These are phyloP conservation scores for Rhagoletis zephyria DNA, from an alignment of 1,140 invertebrate genomes.

Conservation along the genomic window DNA sequence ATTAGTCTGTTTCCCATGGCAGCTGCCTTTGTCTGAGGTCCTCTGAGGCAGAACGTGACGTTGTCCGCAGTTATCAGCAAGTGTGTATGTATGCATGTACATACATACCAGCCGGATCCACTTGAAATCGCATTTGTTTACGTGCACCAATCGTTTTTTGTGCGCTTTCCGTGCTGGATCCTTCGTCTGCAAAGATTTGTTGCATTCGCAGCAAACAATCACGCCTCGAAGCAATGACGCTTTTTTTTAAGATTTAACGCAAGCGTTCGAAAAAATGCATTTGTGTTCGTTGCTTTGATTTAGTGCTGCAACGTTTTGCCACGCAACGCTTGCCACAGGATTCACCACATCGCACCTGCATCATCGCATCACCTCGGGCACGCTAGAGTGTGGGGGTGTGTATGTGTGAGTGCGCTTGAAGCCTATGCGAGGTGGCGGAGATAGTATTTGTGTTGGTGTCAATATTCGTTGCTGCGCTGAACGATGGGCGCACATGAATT, in stretches of 20 bases:
- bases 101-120: background rate
- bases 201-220: background rate
- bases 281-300: constrained; percentile 41
- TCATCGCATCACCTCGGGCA: background rate
- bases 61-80: no score
- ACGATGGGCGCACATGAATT: constrained; percentile 41
- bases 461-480: constrained; percentile 30
- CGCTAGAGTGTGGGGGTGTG: background rate
- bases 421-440: background rate
- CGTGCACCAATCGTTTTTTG: constrained; percentile 4
- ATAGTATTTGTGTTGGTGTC: background rate
- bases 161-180: background rate
- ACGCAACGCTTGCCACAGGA: background rate
- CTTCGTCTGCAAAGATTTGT: background rate
- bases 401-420: background rate
- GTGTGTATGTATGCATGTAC: no score
- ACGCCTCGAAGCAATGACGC: background rate
- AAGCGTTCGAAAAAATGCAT: constrained; percentile 14
- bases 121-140: constrained; percentile 3
- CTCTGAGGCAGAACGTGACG: background rate
- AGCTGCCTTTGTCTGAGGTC: background rate
- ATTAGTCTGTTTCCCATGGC: no score
- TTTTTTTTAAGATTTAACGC: background rate
- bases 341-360: constrained; percentile 3
- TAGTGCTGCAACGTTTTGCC: constrained; percentile 38